A percentile compares a stretch with the other conserved stretches of the same genome.
phyloP scores from a whole-genome alignment of 2,113 vertebrate genomes.

The Capreolus pygargus region DNA sequence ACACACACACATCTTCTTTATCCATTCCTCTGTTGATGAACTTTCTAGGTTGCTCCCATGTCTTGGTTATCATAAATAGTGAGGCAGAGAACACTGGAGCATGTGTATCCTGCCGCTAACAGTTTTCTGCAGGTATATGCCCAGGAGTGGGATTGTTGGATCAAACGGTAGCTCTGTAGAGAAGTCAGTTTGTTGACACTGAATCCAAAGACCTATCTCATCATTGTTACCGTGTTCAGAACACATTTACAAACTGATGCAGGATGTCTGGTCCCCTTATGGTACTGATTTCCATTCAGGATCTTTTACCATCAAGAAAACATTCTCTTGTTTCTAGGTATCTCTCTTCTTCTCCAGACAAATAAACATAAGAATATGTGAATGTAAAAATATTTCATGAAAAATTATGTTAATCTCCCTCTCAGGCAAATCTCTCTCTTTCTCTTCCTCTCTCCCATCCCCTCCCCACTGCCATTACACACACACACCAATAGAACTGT shows the following conservation, averaged over 20 bases:
- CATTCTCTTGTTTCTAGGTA: not conserved
- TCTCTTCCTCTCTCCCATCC: not conserved
- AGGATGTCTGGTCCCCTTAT: rapidly evolving
- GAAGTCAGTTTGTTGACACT: not conserved
- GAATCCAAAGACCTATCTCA: not conserved
- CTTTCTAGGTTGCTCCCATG: not conserved
- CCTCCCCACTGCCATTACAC: no score
- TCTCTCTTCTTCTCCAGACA: not conserved
- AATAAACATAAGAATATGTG: not conserved
- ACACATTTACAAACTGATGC: no score
- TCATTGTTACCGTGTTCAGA: not conserved
- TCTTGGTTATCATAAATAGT: no score
- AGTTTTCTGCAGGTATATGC: not conserved
- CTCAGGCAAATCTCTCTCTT: not conserved
- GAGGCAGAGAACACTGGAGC: not conserved
- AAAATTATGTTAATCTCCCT: not conserved
- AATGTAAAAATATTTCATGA: not conserved
- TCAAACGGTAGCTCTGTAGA: not conserved
- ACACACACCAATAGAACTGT: not conserved
- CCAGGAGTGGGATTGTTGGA: not conserved
- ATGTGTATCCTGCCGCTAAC: rapidly evolving
- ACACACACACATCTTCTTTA: not conserved
- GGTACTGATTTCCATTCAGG: not conserved
- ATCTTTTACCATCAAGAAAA: not conserved
- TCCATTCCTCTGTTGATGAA: not conserved